These are phyloP conservation scores for Geothlypis trichas DNA, from an alignment of 2,113 vertebrate genomes.

Conservation along the genomic window DNA sequence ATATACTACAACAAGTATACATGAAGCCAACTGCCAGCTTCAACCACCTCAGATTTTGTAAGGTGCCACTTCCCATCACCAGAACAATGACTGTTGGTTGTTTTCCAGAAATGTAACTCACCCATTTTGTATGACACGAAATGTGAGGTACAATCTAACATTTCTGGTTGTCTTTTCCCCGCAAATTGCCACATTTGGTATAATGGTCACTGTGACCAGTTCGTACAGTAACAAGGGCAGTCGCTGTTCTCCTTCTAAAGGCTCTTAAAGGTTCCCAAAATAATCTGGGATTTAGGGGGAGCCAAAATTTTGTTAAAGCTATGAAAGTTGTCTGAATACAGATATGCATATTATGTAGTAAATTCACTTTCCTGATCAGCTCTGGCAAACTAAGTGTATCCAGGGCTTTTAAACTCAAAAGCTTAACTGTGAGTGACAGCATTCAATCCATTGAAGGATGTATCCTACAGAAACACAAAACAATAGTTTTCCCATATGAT, in stretches of 20 bases:
- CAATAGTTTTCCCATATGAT: neutral
- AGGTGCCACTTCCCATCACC: neutral
- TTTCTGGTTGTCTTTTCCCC: neutral
- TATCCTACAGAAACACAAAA: neutral
- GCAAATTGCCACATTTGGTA: neutral
- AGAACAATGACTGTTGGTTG: neutral
- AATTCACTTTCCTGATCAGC: neutral
- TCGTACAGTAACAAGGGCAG: neutral
- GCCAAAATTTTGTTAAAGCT: neutral
- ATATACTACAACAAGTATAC: neutral
- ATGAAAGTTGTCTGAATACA: neutral
- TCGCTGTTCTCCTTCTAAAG: neutral
- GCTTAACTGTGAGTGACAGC: neutral
- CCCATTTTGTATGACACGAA: neutral
- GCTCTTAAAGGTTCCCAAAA: neutral
- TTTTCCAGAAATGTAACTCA: neutral
- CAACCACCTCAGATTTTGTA: neutral
- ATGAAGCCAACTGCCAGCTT: neutral
- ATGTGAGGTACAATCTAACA: neutral
- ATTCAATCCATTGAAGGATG: neutral
- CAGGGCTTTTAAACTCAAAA: neutral
- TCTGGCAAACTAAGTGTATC: neutral
- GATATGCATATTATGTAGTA: neutral
- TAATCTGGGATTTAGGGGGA: fast-evolving
- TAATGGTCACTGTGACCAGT: neutral